Base-by-base conservation (phyloP, 1,140 invertebrate genomes). In the Papilio xuthus region DNA sequence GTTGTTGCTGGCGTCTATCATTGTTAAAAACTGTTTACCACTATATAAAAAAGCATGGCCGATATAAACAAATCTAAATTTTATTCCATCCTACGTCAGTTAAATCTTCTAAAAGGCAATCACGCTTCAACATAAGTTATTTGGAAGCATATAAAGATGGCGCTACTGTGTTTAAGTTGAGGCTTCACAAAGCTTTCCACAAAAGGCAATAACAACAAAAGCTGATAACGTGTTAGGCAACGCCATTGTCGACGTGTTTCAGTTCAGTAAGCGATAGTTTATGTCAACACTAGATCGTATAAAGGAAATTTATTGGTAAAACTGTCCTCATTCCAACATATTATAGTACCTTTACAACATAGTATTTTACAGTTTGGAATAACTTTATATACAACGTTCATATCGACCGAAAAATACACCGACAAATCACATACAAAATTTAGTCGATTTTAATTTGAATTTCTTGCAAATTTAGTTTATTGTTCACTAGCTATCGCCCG, bases 161-260 rank as follows among this genome's bases (percentile, higher is more conserved):
- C 23, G 60, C 60, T 63, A 63, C 60, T 63, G 7, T 20, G n/a
- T 7, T 20, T 20, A 56, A 20, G 26, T 63, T 28, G 18, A n/a
- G 8, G n/a, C n/a, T 6, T 15, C 50, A 53, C n/a, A 63, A 63
- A 26, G 60, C 56, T 44, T 42, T n/a, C 44, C 70, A 72, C 70
- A 72, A 72, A 72, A 44, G 70, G 42, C 41, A 20, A 72, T 72
- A 72, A 72, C 70, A 44, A 26, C 47, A 50, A 72, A 72, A 47
- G 20, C 20, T 47, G 20, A 72, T 20, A 47, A 72, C n/a, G 23
- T 10, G 41, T 72, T 72, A 42, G 70, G 41, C 20, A 44, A 72
- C 70, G 13, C 20, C 20, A 42, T 72, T 47, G 70, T 72, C 9
- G 32, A 42, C 9, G 69, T 41, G 69, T 71, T 63, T 28, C 12